Evolutionary conservation across 2,797 vertebrate species (phyloP), one percentile per base, ranked within the genome.

Genomic region (Enteromius argenteus): DNA sequence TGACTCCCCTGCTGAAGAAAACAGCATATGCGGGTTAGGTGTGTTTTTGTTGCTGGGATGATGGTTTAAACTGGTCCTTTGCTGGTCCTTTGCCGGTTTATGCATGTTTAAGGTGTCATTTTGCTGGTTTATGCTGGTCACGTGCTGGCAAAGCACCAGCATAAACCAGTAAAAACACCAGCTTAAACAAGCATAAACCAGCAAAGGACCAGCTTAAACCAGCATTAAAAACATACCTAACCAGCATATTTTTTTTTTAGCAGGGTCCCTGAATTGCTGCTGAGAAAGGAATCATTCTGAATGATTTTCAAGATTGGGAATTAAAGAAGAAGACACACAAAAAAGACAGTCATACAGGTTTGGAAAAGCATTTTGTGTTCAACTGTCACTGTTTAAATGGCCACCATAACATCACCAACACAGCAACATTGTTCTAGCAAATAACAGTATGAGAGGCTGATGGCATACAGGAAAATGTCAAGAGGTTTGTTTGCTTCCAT

Each of bases 401-500:
- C 17, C 46, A 7, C 21, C 19, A 53, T n/a, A 10, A 35, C 46
- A 19, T 78, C 15, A 27, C 35, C 27, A 46, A 14, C 32, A 39
- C 32, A 8, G n/a, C 6, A 9, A 11, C 35, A 62, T 51, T 21
- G 67, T 27, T 51, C 15, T 5, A 80, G 53, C 15, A 66, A 66
- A 68, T n/a, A 49, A 21, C 46, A n/a, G 23, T n/a, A 8, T 62
- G 81, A 79, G 51, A n/a, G 71, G 23, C 21, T 30, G n/a, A 62
- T 79, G 77, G 46, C 9, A 17, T 67, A 49, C 62, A 64, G 67
- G 67, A 27, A 86, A 86, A 86, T 87, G 83, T 88, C 84, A 85
- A 85, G 80, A 64, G 81, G 53, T 80, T 87, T 81, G 79, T 88
- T 88, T 84, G 78, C 74, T 60, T 62, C 42, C 62, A 32, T 67